phyloP scores from a whole-genome alignment of 1,140 invertebrate species.

The Palaemon carinicauda region DNA sequence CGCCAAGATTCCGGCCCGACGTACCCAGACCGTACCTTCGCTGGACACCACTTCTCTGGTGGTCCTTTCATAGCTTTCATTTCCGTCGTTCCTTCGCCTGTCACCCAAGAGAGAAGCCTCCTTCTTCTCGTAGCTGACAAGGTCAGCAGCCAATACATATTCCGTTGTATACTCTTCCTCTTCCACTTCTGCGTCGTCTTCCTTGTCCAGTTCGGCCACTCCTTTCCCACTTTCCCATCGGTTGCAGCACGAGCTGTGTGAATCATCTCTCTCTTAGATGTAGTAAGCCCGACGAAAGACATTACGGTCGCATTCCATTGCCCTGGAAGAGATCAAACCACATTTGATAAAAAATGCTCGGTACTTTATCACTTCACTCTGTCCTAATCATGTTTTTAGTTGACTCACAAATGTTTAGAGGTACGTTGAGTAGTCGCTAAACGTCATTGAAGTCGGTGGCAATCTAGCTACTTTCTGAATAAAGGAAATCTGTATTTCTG shows the following conservation, averaged over 20 bases:
- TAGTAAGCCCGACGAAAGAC: background rate
- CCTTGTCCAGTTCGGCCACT: background rate
- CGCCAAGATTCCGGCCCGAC: constrained; percentile 13
- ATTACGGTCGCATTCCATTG: background rate
- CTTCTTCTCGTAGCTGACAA: background rate
- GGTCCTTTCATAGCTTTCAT: background rate
- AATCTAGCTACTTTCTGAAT: too few relatives aligned
- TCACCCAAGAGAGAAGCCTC: too few relatives aligned
- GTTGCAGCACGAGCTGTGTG: too few relatives aligned
- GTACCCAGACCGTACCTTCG: constrained; percentile 1
- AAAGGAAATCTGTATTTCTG: too few relatives aligned
- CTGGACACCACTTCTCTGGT: background rate
- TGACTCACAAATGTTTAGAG: too few relatives aligned
- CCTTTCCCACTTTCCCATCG: background rate
- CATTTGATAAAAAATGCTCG: too few relatives aligned
- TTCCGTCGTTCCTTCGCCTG: background rate
- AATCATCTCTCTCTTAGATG: background rate
- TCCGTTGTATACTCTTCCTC: background rate
- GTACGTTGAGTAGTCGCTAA: too few relatives aligned
- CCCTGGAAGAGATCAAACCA: background rate
- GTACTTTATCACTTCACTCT: too few relatives aligned
- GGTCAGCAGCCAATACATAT: background rate
- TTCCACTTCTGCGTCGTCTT: background rate
- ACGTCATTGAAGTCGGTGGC: too few relatives aligned
- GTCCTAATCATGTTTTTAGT: too few relatives aligned